Conservation (phyloP, 2,797 vertebrate species). For the Psittacula echo region DNA sequence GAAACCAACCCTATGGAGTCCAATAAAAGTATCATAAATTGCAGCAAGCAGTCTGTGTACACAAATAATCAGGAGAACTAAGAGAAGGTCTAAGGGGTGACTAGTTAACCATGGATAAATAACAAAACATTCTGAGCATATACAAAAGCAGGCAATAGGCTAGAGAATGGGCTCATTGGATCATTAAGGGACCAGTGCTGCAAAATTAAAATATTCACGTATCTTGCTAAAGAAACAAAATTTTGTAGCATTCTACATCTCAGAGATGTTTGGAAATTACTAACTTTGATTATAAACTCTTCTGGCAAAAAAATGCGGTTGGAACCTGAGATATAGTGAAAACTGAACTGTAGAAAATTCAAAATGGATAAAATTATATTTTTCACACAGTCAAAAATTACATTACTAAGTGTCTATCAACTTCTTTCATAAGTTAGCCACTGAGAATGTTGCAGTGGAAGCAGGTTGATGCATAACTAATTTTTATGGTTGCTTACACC, state of each 20-base stretch:
- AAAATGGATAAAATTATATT: not conserved
- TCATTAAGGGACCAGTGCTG: not conserved
- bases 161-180: not conserved
- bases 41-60: not conserved
- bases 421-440: not conserved
- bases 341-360: not conserved
- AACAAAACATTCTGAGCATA: not conserved
- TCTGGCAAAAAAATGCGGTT: not conserved
- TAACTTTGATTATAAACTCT: not conserved
- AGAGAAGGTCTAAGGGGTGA: not conserved
- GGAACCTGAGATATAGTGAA: not conserved
- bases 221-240: not conserved
- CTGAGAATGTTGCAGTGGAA: not conserved
- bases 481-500: not conserved
- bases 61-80: not conserved
- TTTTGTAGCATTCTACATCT: not conserved
- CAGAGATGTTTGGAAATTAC: not conserved
- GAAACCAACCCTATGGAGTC: not conserved
- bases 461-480: not conserved
- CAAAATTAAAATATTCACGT: not conserved
- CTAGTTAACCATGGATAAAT: not conserved
- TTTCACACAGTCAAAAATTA: not conserved
- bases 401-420: not conserved
- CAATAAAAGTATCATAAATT: not conserved
- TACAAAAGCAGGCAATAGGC: not conserved